Conservation (phyloP, 2,888 invertebrate genomes). For the Bellardia bayeri region DNA sequence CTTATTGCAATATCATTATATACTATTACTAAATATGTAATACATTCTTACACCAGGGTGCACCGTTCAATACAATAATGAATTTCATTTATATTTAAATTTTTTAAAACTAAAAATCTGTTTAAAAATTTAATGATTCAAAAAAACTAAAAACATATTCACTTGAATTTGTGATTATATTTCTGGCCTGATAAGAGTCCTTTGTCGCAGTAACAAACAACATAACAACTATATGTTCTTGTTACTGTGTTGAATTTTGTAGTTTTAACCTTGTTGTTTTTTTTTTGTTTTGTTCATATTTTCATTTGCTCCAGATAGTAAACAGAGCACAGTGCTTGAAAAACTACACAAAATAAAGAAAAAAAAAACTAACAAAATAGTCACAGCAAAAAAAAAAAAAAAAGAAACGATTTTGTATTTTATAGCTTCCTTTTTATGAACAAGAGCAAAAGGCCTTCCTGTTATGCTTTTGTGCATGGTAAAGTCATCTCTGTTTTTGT, state of each 20-base stretch:
- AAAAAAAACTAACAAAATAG: constrained; percentile 21
- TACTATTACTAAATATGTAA: too few species aligned
- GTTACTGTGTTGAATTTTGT: constrained; percentile 45
- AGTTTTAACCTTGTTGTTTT: constrained; percentile 52
- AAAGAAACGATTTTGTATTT: constrained; percentile 55
- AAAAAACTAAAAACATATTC: constrained; percentile 1
- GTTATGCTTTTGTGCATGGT: constrained; percentile 67
- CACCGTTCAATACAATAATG: not conserved
- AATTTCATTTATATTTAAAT: not conserved
- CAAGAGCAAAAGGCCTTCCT: constrained; percentile 69
- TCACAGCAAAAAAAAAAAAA: not conserved
- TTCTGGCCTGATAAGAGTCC: constrained; percentile 45
- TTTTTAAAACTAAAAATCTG: not conserved
- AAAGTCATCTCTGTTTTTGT: constrained; percentile 63
- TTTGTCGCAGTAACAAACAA: constrained; percentile 53
- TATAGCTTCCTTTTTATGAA: constrained; percentile 72
- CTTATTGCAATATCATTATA: too few species aligned
- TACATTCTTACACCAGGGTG: too few species aligned
- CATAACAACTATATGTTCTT: constrained; percentile 29
- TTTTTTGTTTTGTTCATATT: constrained; percentile 13
- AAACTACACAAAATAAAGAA: constrained; percentile 21
- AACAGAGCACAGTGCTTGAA: constrained; percentile 57
- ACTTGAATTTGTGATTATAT: constrained; percentile 20
- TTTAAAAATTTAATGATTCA: not conserved
- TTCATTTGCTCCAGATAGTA: constrained; percentile 62